Evolutionary conservation across 2,113 vertebrate species (phyloP).

Genomic region (Taxidea taxus): DNA sequence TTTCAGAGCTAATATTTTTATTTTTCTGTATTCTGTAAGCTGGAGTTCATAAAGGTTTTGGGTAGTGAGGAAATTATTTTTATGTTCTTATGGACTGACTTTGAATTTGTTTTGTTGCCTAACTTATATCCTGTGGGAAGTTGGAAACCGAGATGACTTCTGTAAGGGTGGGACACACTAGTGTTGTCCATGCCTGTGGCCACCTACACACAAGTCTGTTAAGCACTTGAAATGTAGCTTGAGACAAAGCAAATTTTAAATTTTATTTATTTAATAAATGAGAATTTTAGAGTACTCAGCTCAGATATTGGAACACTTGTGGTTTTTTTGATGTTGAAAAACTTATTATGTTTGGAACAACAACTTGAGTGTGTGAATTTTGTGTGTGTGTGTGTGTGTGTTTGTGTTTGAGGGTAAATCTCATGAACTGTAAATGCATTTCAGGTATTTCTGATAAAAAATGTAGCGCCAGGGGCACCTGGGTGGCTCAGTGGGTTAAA

Average conservation of each 20-base stretch:
- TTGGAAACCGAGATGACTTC: background rate
- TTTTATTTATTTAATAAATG: background rate
- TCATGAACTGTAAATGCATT: background rate
- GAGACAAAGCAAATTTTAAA: background rate
- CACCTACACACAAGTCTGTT: background rate
- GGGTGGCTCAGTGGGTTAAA: no score
- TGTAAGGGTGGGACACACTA: background rate
- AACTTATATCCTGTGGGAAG: background rate
- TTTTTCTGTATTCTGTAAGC: background rate
- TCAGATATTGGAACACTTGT: background rate
- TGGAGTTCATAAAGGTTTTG: background rate
- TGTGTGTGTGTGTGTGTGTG: no score
- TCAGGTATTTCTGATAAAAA: background rate
- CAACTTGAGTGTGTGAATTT: background rate
- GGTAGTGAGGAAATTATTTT: background rate
- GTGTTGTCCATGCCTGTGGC: background rate
- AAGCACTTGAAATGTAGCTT: background rate
- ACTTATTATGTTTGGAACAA: background rate
- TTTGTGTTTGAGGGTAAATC: background rate
- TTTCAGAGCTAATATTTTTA: background rate
- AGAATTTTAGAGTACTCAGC: background rate
- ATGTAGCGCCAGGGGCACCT: no score
- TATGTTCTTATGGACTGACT: background rate
- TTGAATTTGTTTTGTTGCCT: background rate
- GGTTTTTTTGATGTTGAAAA: background rate